These are phyloP conservation scores for Corvus hawaiiensis DNA, from an alignment of 2,113 vertebrate genomes.

Conservation along the genomic window DNA sequence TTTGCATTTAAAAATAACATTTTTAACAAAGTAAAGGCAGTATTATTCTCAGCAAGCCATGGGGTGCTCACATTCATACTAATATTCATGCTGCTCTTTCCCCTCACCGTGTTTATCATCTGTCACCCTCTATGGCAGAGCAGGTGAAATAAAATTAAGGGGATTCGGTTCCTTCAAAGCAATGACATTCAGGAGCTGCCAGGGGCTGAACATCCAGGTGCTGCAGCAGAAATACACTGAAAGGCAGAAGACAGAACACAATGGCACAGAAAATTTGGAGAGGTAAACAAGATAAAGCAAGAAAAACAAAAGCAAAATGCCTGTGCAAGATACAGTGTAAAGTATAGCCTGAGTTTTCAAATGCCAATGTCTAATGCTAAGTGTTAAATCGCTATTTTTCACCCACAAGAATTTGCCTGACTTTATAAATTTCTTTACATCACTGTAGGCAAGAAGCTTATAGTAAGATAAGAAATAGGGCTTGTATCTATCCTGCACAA, in stretches of 20 bases:
- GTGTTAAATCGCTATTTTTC: neutral
- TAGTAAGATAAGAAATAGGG: neutral
- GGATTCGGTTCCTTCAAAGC: neutral
- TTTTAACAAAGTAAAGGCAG: neutral
- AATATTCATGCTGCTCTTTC: neutral
- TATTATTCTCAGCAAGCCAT: neutral
- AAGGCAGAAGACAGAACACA: neutral
- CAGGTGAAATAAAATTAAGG: neutral
- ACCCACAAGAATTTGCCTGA: neutral
- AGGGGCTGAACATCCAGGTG: neutral
- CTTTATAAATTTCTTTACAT: neutral
- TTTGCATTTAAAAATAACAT: neutral
- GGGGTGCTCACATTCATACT: neutral
- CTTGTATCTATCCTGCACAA: accelerated
- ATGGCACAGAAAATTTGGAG: neutral
- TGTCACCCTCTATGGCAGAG: neutral
- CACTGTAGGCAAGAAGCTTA: neutral
- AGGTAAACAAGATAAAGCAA: neutral
- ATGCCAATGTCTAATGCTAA: neutral
- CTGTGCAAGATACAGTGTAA: neutral
- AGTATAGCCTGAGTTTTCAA: neutral
- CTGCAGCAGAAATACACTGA: neutral
- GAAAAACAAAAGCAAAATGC: neutral
- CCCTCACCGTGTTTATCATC: neutral
- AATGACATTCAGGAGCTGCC: neutral